phyloP scores from a whole-genome alignment of 2,888 invertebrate genomes.

The Colletes collaris region DNA sequence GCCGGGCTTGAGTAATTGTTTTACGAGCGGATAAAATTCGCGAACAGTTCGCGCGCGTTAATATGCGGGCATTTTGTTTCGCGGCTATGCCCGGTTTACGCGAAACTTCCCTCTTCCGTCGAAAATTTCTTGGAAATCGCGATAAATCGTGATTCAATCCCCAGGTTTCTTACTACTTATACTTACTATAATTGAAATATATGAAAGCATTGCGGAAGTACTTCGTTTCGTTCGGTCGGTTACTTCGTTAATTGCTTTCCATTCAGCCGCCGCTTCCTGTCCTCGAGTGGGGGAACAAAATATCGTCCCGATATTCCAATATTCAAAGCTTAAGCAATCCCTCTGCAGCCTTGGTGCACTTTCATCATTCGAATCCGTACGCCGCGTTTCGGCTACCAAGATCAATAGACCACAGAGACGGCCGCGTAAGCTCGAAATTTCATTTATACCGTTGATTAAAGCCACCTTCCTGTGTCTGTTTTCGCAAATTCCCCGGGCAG shows the following conservation, averaged over 20 bases:
- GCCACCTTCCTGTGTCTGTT: background rate
- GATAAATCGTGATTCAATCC: background rate
- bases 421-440: constrained; percentile 24
- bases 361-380: background rate
- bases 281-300: constrained; percentile 8
- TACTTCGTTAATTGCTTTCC: constrained; percentile 25
- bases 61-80: constrained; percentile 53
- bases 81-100: constrained; percentile 40
- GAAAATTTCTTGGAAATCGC: background rate
- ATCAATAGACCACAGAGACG: constrained; percentile 6
- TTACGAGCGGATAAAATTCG: constrained; percentile 71
- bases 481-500: constrained; percentile 6
- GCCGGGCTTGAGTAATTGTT: constrained; percentile 67
- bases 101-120: constrained; percentile 18
- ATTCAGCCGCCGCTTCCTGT: background rate
- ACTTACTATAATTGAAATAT: constrained; percentile 10
- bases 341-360: background rate
- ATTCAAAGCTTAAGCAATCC: constrained; percentile 26
- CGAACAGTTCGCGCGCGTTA: constrained; percentile 37
- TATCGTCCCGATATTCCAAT: constrained; percentile 24
- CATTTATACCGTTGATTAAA: constrained; percentile 36
- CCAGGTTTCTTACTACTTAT: too few relatives aligned
- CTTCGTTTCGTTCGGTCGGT: constrained; percentile 9
- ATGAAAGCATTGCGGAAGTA: background rate
- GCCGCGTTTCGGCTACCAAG: background rate